Conservation (phyloP, 2,888 invertebrate genomes). For the Ptychoptera contaminata region DNA sequence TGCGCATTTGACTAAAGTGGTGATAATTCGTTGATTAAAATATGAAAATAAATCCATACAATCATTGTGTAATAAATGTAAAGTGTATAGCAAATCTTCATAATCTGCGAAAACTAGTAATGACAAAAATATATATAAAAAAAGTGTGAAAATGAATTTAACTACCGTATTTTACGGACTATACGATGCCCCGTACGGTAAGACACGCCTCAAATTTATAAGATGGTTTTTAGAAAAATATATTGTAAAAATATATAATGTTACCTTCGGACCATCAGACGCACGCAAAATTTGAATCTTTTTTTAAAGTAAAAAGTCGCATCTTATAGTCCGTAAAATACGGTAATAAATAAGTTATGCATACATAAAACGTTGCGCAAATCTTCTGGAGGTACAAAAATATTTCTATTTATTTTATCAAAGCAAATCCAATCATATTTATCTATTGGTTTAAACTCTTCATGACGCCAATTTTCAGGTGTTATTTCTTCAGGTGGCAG, state of each 20-base stretch:
- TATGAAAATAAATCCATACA: constrained; percentile 68
- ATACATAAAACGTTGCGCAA: constrained; percentile 15
- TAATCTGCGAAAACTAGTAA: constrained; percentile 44
- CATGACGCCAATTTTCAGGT: constrained; percentile 28
- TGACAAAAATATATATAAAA: too few species aligned
- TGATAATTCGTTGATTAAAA: constrained; percentile 59
- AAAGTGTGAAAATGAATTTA: too few species aligned
- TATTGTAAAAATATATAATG: too few species aligned
- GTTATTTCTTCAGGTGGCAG: constrained; percentile 40
- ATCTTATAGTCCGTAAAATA: too few species aligned
- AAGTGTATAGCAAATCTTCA: constrained; percentile 43
- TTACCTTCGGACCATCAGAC: too few species aligned
- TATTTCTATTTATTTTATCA: constrained; percentile 23
- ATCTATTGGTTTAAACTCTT: constrained; percentile 23
- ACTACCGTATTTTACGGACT: too few species aligned
- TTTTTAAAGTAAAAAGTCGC: too few species aligned
- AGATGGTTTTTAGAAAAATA: too few species aligned
- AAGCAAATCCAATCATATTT: constrained; percentile 29
- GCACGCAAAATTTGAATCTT: too few species aligned
- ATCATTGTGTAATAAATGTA: constrained; percentile 46
- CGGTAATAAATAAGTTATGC: not conserved
- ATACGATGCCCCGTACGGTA: too few species aligned
- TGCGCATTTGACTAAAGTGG: constrained; percentile 58
- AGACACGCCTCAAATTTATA: too few species aligned
- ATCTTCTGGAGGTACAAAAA: constrained; percentile 22